These are phyloP conservation scores for Porites evermanni DNA, from an alignment of 92 coral and sea anemone species.

Conservation along the genomic window DNA sequence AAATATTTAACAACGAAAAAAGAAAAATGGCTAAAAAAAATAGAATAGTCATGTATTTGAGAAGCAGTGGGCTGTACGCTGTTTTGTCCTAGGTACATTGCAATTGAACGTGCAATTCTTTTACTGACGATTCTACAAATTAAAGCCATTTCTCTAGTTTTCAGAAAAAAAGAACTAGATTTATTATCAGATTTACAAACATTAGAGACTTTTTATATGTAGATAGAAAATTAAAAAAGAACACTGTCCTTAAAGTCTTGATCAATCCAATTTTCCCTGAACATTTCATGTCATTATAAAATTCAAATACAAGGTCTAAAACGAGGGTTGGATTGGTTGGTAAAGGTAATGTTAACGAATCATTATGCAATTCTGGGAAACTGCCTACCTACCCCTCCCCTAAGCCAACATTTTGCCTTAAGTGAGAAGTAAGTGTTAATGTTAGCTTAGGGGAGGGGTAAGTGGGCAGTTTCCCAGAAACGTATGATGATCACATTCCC, in stretches of 20 bases:
- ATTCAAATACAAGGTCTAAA: not conserved
- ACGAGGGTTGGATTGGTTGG: not conserved
- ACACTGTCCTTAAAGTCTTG: not conserved
- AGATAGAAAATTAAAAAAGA: not conserved
- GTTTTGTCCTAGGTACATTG: too few species aligned
- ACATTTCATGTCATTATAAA: not conserved
- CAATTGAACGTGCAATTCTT: too few species aligned
- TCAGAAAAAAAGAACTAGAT: not conserved
- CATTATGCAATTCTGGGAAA: too few species aligned
- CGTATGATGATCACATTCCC: too few species aligned
- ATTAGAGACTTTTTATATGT: not conserved
- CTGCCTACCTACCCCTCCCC: too few species aligned
- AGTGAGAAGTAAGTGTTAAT: too few species aligned
- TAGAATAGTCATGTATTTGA: too few species aligned
- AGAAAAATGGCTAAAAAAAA: slow-evolving; percentile 9
- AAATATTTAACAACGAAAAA: slow-evolving; percentile 4
- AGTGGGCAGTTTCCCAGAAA: too few species aligned
- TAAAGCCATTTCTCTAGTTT: slow-evolving; percentile 19
- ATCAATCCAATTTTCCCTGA: not conserved
- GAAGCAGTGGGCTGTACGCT: not conserved
- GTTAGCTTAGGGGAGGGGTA: too few species aligned
- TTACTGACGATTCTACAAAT: too few species aligned
- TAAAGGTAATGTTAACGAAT: too few species aligned
- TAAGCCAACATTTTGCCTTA: too few species aligned
- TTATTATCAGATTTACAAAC: not conserved